A percentile compares a stretch with the other conserved stretches of the same genome.
phyloP scores from a whole-genome alignment of 2,888 invertebrate genomes.

The Antitype chi region DNA sequence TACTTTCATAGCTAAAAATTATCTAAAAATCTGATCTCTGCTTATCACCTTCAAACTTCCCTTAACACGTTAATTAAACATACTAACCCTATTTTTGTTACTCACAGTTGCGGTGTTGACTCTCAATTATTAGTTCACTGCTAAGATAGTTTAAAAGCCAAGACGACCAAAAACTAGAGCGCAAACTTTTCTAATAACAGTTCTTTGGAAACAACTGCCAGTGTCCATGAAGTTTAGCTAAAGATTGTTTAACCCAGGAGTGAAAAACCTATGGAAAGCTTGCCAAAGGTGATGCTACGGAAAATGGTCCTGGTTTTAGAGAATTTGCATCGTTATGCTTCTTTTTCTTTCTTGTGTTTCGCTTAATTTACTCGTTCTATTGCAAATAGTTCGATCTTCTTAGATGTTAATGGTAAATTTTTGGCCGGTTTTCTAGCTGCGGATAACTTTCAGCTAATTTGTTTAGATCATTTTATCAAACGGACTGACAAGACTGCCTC shows the following conservation, averaged over 20 bases:
- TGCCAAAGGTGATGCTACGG: conserved; percentile 21
- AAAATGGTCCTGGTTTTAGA: conserved; percentile 38
- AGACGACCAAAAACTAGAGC: conserved; percentile 59
- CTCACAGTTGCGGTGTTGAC: conserved; percentile 29
- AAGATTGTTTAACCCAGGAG: conserved; percentile 57
- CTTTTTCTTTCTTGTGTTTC: conserved; percentile 3
- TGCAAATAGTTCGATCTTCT: not conserved
- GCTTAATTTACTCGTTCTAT: conserved; percentile 10
- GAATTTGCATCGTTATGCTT: conserved; percentile 30
- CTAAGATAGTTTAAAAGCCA: conserved; percentile 67
- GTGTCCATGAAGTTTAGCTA: conserved; percentile 52
- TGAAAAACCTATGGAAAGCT: conserved; percentile 46
- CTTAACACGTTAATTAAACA: conserved; percentile 44
- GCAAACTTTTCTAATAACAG: conserved; percentile 69
- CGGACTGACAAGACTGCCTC: too few species aligned
- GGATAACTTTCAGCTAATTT: not conserved
- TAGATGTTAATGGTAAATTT: not conserved
- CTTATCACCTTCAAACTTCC: conserved; percentile 17
- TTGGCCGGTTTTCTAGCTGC: not conserved
- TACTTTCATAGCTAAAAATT: too few species aligned
- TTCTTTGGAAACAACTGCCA: conserved; percentile 56
- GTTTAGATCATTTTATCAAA: too few species aligned
- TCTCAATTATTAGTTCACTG: conserved; percentile 65
- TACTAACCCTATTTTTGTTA: conserved; percentile 29
- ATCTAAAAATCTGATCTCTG: too few species aligned